Conservation (phyloP, 2,113 vertebrate species). For the Hydrolagus affinis region DNA sequence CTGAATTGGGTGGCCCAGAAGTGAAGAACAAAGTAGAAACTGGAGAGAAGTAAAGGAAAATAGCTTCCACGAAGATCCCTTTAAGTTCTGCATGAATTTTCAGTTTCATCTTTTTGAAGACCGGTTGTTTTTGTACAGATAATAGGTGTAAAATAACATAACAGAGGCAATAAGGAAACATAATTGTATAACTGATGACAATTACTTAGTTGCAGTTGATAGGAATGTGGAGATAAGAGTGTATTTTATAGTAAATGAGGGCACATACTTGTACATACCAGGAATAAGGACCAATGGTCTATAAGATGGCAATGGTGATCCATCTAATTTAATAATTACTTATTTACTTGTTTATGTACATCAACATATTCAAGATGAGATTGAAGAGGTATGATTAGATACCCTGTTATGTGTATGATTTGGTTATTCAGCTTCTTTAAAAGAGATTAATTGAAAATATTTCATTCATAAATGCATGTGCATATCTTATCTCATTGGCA, state of each 20-base stretch:
- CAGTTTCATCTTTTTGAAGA: background rate
- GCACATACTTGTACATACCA: background rate
- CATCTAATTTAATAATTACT: background rate
- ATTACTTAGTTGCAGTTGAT: background rate
- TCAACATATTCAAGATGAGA: background rate
- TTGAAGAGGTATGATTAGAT: background rate
- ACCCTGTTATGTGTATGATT: too few species aligned
- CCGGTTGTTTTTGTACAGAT: background rate
- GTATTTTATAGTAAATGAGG: background rate
- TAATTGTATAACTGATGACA: background rate
- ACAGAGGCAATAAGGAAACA: background rate
- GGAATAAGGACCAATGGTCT: background rate
- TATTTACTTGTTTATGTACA: background rate
- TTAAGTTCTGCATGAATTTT: background rate
- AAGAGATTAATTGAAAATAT: background rate
- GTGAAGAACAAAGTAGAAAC: background rate
- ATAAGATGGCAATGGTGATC: background rate
- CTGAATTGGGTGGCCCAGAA: background rate
- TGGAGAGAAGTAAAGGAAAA: background rate
- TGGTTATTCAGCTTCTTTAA: background rate
- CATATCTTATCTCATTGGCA: background rate
- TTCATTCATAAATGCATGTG: background rate
- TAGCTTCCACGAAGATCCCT: background rate
- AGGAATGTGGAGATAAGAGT: background rate
- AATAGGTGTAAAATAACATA: background rate